A percentile compares a stretch with the other conserved stretches of the same genome.
Evolutionary conservation across 2,888 invertebrate species (phyloP).

Genomic region (Falcaria lacertinaria): DNA sequence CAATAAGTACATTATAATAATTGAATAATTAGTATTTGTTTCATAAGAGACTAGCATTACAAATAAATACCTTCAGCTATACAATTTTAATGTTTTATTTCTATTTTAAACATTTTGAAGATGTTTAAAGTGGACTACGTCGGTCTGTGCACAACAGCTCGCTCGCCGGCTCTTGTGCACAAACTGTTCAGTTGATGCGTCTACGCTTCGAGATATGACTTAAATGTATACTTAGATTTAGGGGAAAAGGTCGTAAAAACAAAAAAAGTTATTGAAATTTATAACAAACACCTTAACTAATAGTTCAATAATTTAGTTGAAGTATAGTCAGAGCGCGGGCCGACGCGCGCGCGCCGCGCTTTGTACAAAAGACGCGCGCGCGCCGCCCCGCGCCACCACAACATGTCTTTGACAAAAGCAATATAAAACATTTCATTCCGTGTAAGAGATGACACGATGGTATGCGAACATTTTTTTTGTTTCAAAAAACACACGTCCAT

Average conservation of each 20-base stretch:
- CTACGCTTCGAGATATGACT: constrained; percentile 78
- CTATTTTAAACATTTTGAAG: constrained; percentile 76
- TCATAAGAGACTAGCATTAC: constrained; percentile 80
- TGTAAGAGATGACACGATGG: constrained; percentile 75
- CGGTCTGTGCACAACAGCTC: constrained; percentile 63
- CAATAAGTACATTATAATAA: constrained; percentile 80
- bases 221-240: constrained; percentile 76
- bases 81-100: constrained; percentile 77
- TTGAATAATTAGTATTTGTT: constrained; percentile 80
- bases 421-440: constrained; percentile 78
- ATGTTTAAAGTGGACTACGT: constrained; percentile 75
- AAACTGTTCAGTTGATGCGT: constrained; percentile 65
- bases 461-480: constrained; percentile 69
- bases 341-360: constrained; percentile 47
- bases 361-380: constrained; percentile 58
- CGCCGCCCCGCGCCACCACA: constrained; percentile 37
- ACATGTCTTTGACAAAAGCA: constrained; percentile 68
- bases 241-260: constrained; percentile 77
- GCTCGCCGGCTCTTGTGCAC: constrained; percentile 54
- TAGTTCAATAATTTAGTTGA: constrained; percentile 74
- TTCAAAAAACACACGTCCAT: constrained; percentile 76
- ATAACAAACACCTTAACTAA: constrained; percentile 80
- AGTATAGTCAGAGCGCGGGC: constrained; percentile 32
- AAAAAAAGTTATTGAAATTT: constrained; percentile 78
- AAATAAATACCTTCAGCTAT: constrained; percentile 80